Evolutionary conservation across 2,113 vertebrate species (phyloP).

Genomic region (Perca fluviatilis): DNA sequence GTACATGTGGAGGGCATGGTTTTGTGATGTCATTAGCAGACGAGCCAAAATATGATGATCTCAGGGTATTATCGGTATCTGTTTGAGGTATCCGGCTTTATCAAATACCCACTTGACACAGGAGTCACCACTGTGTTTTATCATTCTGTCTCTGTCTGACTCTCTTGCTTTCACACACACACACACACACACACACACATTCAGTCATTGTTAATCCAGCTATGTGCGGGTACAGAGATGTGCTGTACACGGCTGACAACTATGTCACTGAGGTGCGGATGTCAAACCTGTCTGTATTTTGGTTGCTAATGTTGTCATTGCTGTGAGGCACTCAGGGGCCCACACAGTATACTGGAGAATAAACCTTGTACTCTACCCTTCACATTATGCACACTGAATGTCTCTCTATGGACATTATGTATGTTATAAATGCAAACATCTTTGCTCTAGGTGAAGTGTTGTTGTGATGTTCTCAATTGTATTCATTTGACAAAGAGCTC

Average conservation of each 20-base stretch:
- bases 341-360: background rate
- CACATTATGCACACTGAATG: conserved; percentile 14
- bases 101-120: conserved; percentile 69
- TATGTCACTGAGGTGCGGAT: conserved; percentile 38
- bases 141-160: conserved; percentile 45
- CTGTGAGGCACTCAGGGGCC: background rate
- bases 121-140: conserved; percentile 51
- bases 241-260: conserved; percentile 52
- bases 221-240: conserved; percentile 48
- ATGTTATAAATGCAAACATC: conserved; percentile 26
- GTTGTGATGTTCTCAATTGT: conserved; percentile 42
- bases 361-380: conserved; percentile 33
- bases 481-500: conserved; percentile 34
- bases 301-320: background rate
- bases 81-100: conserved; percentile 68
- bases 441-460: background rate
- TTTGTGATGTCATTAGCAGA: conserved; percentile 49
- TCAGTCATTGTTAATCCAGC: conserved; percentile 75
- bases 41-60: conserved; percentile 62
- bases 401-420: conserved; percentile 20
- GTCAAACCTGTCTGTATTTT: conserved; percentile 50
- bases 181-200: conserved; percentile 35
- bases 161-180: conserved; percentile 30
- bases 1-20: conserved; percentile 14
- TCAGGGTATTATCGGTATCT: conserved; percentile 61